Evolutionary conservation across 2,113 vertebrate genomes (phyloP).

Genomic region (Colaptes auratus): DNA sequence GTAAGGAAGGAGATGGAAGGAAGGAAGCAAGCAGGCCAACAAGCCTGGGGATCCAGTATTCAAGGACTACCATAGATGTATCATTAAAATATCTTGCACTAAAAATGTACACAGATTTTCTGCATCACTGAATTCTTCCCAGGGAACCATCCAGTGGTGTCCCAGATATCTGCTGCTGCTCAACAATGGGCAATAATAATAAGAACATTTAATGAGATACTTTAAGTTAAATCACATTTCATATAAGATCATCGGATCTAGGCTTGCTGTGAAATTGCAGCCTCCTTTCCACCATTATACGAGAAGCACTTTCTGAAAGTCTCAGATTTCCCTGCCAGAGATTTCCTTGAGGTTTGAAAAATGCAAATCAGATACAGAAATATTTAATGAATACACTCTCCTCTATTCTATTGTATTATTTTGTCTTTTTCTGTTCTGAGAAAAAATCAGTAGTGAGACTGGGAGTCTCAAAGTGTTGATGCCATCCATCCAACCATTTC

Average conservation of each 20-base stretch:
- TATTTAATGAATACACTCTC: background rate
- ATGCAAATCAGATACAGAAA: background rate
- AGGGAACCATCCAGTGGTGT: background rate
- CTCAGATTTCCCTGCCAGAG: background rate
- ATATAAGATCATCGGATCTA: background rate
- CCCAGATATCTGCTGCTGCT: conserved; percentile 8
- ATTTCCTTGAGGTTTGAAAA: conserved; percentile 39
- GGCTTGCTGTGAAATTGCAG: conserved; percentile 9
- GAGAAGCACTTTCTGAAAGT: background rate
- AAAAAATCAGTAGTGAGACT: background rate
- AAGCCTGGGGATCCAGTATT: background rate
- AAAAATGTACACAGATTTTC: conserved; percentile 17
- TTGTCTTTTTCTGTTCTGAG: conserved; percentile 15
- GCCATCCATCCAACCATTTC: conserved; percentile 9
- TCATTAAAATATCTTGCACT: background rate
- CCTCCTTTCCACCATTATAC: background rate
- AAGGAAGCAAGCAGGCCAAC: background rate
- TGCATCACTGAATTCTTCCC: background rate
- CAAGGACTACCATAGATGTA: background rate
- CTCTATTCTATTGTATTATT: background rate
- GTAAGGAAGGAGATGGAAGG: accelerated
- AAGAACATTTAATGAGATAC: conserved; percentile 17
- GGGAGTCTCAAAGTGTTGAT: background rate
- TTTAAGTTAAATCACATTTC: conserved; percentile 21
- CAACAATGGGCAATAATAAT: background rate